A percentile compares a stretch with the other conserved stretches of the same genome.
These are phyloP conservation scores for Rhea pennata DNA, from an alignment of 2,113 vertebrate species.

Conservation along the genomic window DNA sequence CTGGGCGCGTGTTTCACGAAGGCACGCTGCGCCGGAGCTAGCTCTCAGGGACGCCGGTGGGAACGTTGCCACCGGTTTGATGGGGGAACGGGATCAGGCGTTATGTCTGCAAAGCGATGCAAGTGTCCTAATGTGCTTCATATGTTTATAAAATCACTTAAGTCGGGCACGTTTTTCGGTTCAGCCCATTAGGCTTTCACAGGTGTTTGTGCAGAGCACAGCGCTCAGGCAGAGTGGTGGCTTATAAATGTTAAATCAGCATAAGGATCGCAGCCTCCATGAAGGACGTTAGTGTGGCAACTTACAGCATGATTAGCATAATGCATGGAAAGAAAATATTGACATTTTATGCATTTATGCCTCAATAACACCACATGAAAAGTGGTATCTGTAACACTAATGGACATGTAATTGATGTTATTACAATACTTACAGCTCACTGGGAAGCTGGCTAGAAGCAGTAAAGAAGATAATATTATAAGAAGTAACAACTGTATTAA, in stretches of 20 bases:
- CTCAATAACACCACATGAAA: constrained; percentile 18
- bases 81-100: accelerated
- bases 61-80: constrained; percentile 54
- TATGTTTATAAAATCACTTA: not conserved
- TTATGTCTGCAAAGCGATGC: not conserved
- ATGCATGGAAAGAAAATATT: constrained; percentile 47
- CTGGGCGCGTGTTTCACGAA: not conserved
- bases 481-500: constrained; percentile 35
- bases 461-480: constrained; percentile 62
- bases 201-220: not conserved
- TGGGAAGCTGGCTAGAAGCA: constrained; percentile 16
- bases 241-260: constrained; percentile 50
- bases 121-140: not conserved
- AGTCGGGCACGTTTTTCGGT: constrained; percentile 24
- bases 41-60: not conserved
- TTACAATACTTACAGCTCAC: not conserved
- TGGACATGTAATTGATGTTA: constrained; percentile 70
- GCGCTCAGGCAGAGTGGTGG: constrained; percentile 37
- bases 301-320: constrained; percentile 52
- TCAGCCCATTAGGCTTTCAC: constrained; percentile 19
- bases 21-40: not conserved
- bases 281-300: not conserved
- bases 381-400: constrained; percentile 61
- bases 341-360: constrained; percentile 45
- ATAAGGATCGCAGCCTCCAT: constrained; percentile 14